Evolutionary conservation across 1,140 invertebrate genomes (phyloP), one percentile per base, ranked within the genome.

Genomic region (Achatina immaculata): DNA sequence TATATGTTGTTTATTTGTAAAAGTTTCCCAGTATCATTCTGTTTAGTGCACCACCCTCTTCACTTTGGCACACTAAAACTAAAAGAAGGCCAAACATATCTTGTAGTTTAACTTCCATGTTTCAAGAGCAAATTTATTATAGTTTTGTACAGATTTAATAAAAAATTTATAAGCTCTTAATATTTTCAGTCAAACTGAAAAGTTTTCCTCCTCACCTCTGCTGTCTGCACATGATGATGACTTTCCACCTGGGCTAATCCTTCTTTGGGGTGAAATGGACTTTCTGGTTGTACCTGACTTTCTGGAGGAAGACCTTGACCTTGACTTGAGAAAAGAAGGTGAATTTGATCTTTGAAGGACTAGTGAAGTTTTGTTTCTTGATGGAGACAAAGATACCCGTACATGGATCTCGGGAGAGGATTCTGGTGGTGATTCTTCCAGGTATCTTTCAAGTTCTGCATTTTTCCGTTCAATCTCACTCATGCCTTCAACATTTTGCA

Each of bases 401-500:
- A 31, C 62, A 4, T 85, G 74, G 73, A 86, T 88, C n/a, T 85
- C 83, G 42, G 86, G 86, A 0, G 88, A 86, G 81, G 87, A 88
- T 43, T 87, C 85, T 43, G 86, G 87, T 6, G 88, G 87, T 36
- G 88, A 89, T 16, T 82, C 74, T 40, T 86, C 85, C 28, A 88
- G 77, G 78, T 89, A 87, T 31, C 80, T 82, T 72, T 88, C 85
- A 6, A 85, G 72, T 36, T 89, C 85, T 58, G 83, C 78, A 76
- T 83, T 84, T 48, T 87, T 84, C 84, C 86, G 85, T 55, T 87
- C 83, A n/a, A n/a, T n/a, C n/a, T n/a, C n/a, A n/a, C n/a, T n/a
- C n/a, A n/a, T n/a, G n/a, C 11, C 31, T 62, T 62, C 28, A 31
- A 62, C 28, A 62, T 62, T 62, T 31, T 62, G 58, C 28, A 62